Conservation (phyloP, 1,140 invertebrate genomes). For the Apis florea region DNA sequence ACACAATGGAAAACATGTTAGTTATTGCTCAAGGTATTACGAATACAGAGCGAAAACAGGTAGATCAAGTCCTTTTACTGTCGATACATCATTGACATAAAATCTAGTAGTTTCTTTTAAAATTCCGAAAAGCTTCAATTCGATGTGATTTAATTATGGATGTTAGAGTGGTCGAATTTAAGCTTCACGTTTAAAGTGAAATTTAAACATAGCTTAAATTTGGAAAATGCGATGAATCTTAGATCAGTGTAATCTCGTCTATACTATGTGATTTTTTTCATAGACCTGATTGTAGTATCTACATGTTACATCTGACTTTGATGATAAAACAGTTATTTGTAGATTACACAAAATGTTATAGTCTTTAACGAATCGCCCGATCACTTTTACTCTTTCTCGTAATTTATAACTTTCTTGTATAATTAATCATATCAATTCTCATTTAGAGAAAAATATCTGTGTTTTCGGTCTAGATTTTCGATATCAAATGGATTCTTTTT, state of each 20-base stretch:
- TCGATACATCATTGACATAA: constrained; percentile 47
- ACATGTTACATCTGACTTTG: constrained; percentile 56
- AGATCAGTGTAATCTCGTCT: constrained; percentile 52
- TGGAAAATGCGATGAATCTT: constrained; percentile 43
- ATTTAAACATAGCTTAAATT: constrained; percentile 56
- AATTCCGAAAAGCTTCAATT: constrained; percentile 60
- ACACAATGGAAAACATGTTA: constrained; percentile 54
- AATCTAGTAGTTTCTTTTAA: constrained; percentile 62
- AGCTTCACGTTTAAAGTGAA: constrained; percentile 57
- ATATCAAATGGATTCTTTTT: constrained; percentile 42
- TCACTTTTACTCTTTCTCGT: constrained; percentile 59
- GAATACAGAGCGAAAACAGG: constrained; percentile 50
- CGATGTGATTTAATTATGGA: constrained; percentile 61
- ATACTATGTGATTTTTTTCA: constrained; percentile 44
- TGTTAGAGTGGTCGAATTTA: constrained; percentile 58
- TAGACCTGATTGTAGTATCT: constrained; percentile 47
- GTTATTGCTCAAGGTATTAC: constrained; percentile 60
- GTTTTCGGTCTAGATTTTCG: constrained; percentile 36
- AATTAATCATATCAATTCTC: constrained; percentile 53
- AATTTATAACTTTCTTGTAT: constrained; percentile 51
- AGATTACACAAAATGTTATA: constrained; percentile 59
- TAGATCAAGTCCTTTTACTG: constrained; percentile 57
- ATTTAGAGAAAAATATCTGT: constrained; percentile 44
- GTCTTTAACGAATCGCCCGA: constrained; percentile 47
- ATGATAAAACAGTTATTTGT: constrained; percentile 57